Base-by-base conservation (phyloP, 2,888 invertebrate genomes). In the Cyrtodaria siliqua region DNA sequence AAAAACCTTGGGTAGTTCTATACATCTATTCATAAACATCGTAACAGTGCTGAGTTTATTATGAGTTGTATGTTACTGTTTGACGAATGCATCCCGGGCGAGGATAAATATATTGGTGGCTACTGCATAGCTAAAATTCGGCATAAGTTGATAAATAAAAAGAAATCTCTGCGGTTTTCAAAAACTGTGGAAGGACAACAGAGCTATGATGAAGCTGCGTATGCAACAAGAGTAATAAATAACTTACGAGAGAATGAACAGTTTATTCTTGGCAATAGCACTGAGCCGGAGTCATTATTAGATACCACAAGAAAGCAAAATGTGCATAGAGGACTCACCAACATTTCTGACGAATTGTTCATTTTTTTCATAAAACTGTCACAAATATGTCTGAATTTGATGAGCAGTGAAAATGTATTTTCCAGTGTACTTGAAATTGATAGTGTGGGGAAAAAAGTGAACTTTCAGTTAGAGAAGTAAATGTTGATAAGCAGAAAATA, bases 261-360 rank as follows among this genome's bases (percentile, higher is more conserved):
- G 33, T 59, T 29, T 56, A 40, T 77, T 38, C 3, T 60, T 9
- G 27, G 29, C 16, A 60, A 44, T 42, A 72, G 52, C 29, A 52
- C 3, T 8, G 77, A 77, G 18, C 77, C 68, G n/a, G 77, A 72
- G 14, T 77, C 72, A 20, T 49, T 72, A 14, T 27, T 64, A 24
- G 77, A 77, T 60, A 67, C 57, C 14, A 44, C 57, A 40, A 62
- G 71, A 18, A 68, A 59, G 44, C 72, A 72, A 64, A 60, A 71
- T 60, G n/a, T 59, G 14, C 63, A 63, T 40, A 72, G 77, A 40
- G 77, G 77, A 44, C 56, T 77, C 2, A 77, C 72, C 49, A 77
- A 77, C 26, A 72, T 77, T 42, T 38, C 68, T 26, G 68, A 72
- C 53, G 18, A 20, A 20, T n/a, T 72, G 23, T 77, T 60, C 24